A percentile compares a stretch with the other conserved stretches of the same genome.
Conservation (phyloP, 2,113 vertebrate species). For the Tiliqua scincoides region DNA sequence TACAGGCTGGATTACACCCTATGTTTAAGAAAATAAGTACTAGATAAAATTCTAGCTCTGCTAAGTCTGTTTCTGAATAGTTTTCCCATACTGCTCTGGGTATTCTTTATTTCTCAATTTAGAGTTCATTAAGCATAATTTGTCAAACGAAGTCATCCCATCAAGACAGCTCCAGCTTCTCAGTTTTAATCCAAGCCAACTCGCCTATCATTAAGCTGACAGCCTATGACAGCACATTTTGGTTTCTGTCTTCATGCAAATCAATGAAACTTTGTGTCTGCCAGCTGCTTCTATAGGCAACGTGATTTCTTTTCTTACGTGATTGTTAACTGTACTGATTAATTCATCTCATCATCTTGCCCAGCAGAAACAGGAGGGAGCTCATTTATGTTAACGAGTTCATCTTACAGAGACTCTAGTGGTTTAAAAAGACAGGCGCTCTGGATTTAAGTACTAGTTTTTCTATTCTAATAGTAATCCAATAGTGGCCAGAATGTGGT, state of each 20-base stretch:
- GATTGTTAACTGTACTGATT: slow-evolving; percentile 44
- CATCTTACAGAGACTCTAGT: slow-evolving; percentile 1
- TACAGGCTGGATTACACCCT: no score
- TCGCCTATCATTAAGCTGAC: slow-evolving; percentile 46
- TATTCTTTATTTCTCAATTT: slow-evolving; percentile 47
- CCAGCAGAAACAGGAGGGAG: slow-evolving; percentile 26
- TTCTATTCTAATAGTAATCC: slow-evolving; percentile 7
- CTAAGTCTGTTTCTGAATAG: slow-evolving; percentile 36
- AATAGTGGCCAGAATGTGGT: background rate
- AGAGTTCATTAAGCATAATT: slow-evolving; percentile 22
- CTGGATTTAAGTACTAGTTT: background rate
- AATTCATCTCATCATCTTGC: slow-evolving; percentile 55
- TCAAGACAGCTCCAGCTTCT: slow-evolving; percentile 43
- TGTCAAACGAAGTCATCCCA: slow-evolving; percentile 1
- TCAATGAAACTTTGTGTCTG: slow-evolving; percentile 54
- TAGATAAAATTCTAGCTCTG: slow-evolving; percentile 44
- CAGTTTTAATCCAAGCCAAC: slow-evolving; percentile 44
- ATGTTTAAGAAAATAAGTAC: background rate
- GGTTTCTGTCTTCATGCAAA: slow-evolving; percentile 41
- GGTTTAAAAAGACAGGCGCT: background rate
- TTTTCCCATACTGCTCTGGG: slow-evolving; percentile 1
- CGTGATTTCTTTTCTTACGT: slow-evolving; percentile 49
- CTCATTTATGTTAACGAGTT: slow-evolving; percentile 22
- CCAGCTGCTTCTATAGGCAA: slow-evolving; percentile 57
- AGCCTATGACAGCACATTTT: slow-evolving; percentile 45